phyloP scores from a whole-genome alignment of 2,113 vertebrate species.

The Phrynosoma blainvillii region DNA sequence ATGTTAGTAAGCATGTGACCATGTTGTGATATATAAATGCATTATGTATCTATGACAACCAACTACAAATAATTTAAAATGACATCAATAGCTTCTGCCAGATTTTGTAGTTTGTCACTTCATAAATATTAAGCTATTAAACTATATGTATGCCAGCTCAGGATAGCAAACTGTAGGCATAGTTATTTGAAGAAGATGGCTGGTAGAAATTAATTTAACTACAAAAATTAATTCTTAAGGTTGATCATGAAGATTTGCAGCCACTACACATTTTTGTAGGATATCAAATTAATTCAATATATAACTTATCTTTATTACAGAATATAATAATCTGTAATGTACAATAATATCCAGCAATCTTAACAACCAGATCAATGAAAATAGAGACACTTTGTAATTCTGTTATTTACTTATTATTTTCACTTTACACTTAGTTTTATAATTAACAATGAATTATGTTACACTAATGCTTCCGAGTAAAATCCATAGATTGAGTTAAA shows the following conservation, averaged over 20 bases:
- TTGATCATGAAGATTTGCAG: not conserved
- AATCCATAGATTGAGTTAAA: not conserved
- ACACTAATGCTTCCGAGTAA: not conserved
- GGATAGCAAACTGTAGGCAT: not conserved
- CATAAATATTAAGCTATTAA: not conserved
- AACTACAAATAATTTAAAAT: not conserved
- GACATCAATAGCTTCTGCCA: not conserved
- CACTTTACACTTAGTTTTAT: not conserved
- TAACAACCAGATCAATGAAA: not conserved
- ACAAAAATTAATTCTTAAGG: not conserved
- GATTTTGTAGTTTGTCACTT: slow-evolving; percentile 4
- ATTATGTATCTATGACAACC: slow-evolving; percentile 1
- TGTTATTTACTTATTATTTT: not conserved
- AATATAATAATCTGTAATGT: not conserved
- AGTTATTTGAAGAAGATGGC: not conserved
- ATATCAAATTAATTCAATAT: not conserved
- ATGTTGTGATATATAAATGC: not conserved
- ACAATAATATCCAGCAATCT: not conserved
- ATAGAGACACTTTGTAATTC: not conserved
- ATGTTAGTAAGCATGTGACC: not conserved
- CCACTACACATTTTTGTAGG: not conserved
- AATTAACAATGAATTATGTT: not conserved
- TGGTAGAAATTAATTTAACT: not conserved
- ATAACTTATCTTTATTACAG: not conserved
- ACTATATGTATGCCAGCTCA: not conserved